A percentile compares a stretch with the other conserved stretches of the same genome.
phyloP scores from a whole-genome alignment of 1,140 invertebrate species.

The Brachionus calyciflorus region DNA sequence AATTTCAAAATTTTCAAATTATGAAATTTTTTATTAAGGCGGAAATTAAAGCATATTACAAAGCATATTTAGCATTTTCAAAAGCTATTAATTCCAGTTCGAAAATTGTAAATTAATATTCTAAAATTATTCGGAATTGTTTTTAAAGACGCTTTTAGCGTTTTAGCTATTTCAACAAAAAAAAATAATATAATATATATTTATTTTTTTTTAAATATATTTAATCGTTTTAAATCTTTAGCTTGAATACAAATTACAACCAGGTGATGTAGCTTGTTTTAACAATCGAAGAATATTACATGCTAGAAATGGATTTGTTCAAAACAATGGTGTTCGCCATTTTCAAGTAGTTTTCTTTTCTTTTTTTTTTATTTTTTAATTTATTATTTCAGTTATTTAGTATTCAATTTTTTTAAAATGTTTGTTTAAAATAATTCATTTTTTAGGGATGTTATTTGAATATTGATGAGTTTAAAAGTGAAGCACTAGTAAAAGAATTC shows the following conservation, averaged over 20 bases:
- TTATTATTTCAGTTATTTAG: too few species aligned
- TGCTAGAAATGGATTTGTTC: slow-evolving; percentile 51
- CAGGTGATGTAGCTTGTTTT: slow-evolving; percentile 54
- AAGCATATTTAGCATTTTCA: slow-evolving; percentile 54
- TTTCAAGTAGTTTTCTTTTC: too few species aligned
- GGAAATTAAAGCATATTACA: slow-evolving; percentile 53
- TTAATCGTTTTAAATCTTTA: slow-evolving; percentile 44
- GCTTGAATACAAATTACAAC: slow-evolving; percentile 51
- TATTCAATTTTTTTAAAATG: neutral
- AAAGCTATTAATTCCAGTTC: slow-evolving; percentile 50
- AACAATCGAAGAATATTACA: slow-evolving; percentile 57
- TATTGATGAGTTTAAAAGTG: slow-evolving; percentile 56
- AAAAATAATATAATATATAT: neutral
- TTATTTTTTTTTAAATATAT: neutral
- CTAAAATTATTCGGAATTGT: too few species aligned
- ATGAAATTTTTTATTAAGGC: slow-evolving; percentile 49
- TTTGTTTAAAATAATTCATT: neutral
- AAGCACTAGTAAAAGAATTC: slow-evolving; percentile 43
- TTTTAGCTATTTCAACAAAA: neutral
- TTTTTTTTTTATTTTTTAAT: too few species aligned
- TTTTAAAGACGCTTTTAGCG: neutral
- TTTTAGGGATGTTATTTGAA: slow-evolving; percentile 56
- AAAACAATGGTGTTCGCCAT: slow-evolving; percentile 53
- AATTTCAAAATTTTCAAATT: neutral
- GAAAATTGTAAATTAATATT: slow-evolving; percentile 50